These are phyloP conservation scores for Leptodactylus fallax DNA, from an alignment of 2,797 vertebrate species.

Conservation along the genomic window DNA sequence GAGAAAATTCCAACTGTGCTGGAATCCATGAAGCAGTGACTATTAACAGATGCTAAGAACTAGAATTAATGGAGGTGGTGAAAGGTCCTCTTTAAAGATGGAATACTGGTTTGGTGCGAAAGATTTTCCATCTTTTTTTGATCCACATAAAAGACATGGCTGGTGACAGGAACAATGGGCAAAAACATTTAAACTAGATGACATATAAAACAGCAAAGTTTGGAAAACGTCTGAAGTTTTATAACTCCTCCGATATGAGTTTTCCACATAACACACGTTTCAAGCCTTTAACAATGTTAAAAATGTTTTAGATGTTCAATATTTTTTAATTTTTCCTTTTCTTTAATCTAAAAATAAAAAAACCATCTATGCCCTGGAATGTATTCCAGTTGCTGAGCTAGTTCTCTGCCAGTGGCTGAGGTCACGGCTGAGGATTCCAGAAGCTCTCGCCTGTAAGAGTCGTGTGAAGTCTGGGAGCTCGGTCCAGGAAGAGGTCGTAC, in stretches of 20 bases:
- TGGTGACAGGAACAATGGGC: slow-evolving; percentile 10
- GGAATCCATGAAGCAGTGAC: no score
- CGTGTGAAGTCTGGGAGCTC: slow-evolving; percentile 19
- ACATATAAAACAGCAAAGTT: slow-evolving; percentile 13
- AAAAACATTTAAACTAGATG: background rate
- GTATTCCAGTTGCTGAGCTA: background rate
- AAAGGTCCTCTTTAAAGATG: no score
- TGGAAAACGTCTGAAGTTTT: background rate
- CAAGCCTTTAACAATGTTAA: background rate
- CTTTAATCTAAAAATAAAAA: slow-evolving; percentile 28
- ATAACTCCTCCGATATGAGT: slow-evolving; percentile 34
- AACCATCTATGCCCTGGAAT: slow-evolving; percentile 1
- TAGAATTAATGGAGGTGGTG: no score
- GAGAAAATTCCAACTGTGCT: no score
- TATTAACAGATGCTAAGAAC: no score
- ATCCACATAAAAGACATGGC: no score
- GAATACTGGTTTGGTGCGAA: no score
- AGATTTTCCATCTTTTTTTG: no score
- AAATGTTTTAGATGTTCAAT: slow-evolving; percentile 31
- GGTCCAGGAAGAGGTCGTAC: slow-evolving; percentile 5
- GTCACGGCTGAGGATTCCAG: slow-evolving; percentile 7
- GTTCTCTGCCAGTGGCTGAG: slow-evolving; percentile 17
- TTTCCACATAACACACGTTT: slow-evolving; percentile 9
- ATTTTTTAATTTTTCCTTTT: slow-evolving; percentile 21
- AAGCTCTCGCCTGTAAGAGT: slow-evolving; percentile 4